Evolutionary conservation across 2,797 vertebrate species (phyloP).

Genomic region (Vespertilio murinus): DNA sequence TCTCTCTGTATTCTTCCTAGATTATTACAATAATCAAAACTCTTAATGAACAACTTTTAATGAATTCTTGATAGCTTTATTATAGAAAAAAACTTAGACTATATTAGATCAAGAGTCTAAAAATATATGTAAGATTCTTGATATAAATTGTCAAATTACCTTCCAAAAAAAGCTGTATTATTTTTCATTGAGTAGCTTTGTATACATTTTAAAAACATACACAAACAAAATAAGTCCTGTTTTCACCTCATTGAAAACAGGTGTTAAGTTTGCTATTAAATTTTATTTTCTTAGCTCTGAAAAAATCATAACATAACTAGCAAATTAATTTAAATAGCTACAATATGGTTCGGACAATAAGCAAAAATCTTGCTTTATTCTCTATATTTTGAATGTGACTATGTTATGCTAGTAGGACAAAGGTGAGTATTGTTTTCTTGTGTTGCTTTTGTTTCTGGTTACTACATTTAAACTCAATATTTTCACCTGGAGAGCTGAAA

Average conservation of each 20-base stretch:
- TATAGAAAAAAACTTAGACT: not conserved
- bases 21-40: not conserved
- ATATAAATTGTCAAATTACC: not conserved
- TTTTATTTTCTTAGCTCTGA: conserved; percentile 12
- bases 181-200: not conserved
- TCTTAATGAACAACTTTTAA: not conserved
- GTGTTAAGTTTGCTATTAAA: not conserved
- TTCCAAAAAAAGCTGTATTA: not conserved
- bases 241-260: not conserved
- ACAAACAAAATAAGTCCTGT: not conserved
- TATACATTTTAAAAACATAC: not conserved
- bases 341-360: not conserved
- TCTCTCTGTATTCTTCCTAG: not conserved
- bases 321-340: not conserved
- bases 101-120: not conserved
- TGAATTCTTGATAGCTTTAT: not conserved
- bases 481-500: not conserved
- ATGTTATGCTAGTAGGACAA: not conserved
- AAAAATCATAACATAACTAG: not conserved
- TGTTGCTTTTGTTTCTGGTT: not conserved
- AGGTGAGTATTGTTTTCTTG: conserved; percentile 3
- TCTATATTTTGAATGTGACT: not conserved
- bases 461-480: not conserved
- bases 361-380: not conserved
- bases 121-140: not conserved